Base-by-base conservation (phyloP, 2,888 invertebrate genomes). In the Drosophila borborema region DNA sequence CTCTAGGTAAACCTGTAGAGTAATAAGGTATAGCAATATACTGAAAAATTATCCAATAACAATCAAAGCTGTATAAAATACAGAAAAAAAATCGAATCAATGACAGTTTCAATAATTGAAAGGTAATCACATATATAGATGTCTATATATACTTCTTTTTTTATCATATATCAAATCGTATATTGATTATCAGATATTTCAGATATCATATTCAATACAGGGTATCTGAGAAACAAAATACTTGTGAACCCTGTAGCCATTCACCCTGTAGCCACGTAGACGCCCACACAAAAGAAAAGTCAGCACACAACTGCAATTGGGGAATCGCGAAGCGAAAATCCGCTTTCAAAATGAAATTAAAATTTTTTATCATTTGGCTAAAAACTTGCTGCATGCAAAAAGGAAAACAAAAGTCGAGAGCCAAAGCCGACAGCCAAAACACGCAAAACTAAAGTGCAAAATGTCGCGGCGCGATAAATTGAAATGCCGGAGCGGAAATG, bases 391-490 rank as follows among this genome's bases (percentile, higher is more conserved):
- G 76, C 83, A 81, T 82, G 79, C 81, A 76, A 72, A 74, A 74
- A 66, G 49, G 55, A 71, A 72, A 80, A 55, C 56, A 43, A 41
- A 71, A 76, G 48, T 54, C 55, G 40, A 64, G 41, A 67, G 56
- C 58, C 60, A 62, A 67, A 53, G 38, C 54, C 69, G 56, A 59
- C 62, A 59, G 63, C 49, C 49, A 53, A 66, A 63, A 68, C 81
- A 85, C 80, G 87, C 89, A 74, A 82, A 75, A 77, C 60, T 74
- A 80, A 86, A 85, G 85, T 89, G 89, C 85, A 86, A 89, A 86
- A 82, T 86, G 89, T 86, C 85, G 89, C 87, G 80, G 80, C 60
- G 72, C 80, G 77, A 86, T 86, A 86, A 89, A 86, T 89, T 87
- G 86, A 76, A 85, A 84, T 77, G 75, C 74, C 60, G 62, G 41